Conservation (phyloP, 2,113 vertebrate species). For the Thalassarche chlororhynchos region DNA sequence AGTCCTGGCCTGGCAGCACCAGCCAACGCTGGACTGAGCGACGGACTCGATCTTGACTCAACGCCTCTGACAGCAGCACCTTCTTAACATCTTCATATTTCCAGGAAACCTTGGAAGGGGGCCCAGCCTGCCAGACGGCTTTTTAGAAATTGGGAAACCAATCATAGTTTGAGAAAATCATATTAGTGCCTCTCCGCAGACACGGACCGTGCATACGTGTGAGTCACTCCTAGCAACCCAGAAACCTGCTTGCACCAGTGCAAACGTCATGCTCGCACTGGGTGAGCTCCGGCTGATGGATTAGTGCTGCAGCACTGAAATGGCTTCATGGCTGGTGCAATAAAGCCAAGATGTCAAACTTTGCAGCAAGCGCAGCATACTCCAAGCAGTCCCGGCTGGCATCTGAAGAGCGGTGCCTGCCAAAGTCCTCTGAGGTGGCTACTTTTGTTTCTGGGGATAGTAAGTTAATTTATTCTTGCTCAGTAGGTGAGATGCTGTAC, state of each 20-base stretch:
- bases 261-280: accelerated
- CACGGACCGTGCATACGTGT: not conserved
- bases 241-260: not conserved
- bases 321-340: not conserved
- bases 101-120: slow-evolving; percentile 27
- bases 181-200: not conserved
- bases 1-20: not conserved
- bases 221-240: not conserved
- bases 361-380: not conserved
- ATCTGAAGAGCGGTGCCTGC: accelerated
- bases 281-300: not conserved
- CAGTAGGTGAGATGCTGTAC: not conserved
- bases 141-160: not conserved
- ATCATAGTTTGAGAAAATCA: not conserved
- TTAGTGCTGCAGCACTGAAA: not conserved
- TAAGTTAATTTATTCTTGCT: not conserved
- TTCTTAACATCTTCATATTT: not conserved
- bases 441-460: not conserved
- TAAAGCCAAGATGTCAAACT: not conserved
- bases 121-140: not conserved
- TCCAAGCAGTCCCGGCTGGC: not conserved
- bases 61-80: not conserved
- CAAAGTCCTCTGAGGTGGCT: not conserved
- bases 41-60: not conserved
- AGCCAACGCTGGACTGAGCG: accelerated